These are phyloP conservation scores for Lasioglossum villosulum DNA, from an alignment of 2,888 invertebrate genomes.

Conservation along the genomic window DNA sequence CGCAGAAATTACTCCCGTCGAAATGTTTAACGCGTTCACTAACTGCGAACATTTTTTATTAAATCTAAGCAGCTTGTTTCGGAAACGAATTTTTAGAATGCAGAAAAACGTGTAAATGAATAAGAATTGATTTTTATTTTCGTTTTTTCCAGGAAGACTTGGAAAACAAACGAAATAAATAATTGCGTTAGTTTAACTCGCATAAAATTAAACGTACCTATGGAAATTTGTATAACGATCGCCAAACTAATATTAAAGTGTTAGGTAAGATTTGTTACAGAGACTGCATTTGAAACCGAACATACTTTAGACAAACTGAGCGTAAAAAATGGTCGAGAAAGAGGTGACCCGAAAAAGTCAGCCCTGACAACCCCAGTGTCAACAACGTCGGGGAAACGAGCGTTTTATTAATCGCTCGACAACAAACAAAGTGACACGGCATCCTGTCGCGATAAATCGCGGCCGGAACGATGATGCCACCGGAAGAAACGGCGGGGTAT, in stretches of 20 bases:
- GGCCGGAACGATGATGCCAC: not conserved
- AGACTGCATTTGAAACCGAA: not conserved
- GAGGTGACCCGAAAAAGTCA: not conserved
- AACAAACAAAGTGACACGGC: not conserved
- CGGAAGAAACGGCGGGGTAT: not conserved
- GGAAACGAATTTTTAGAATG: not conserved
- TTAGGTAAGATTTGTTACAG: not conserved
- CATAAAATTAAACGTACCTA: too few species aligned
- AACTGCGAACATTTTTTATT: not conserved
- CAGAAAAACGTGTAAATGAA: too few species aligned
- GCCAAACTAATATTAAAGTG: too few species aligned
- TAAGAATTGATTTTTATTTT: too few species aligned
- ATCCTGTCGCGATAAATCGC: not conserved
- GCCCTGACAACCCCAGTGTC: not conserved
- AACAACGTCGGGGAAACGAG: not conserved
- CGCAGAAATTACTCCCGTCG: not conserved
- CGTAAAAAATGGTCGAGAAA: not conserved
- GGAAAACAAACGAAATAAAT: too few species aligned
- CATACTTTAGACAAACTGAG: not conserved
- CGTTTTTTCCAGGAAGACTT: too few species aligned
- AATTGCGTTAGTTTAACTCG: too few species aligned
- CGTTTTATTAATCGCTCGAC: slow-evolving; percentile 1
- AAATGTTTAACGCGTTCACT: not conserved
- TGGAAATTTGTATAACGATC: too few species aligned
- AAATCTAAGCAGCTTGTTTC: not conserved